Conservation (phyloP, 2,113 vertebrate species). For the Caranx ignobilis region DNA sequence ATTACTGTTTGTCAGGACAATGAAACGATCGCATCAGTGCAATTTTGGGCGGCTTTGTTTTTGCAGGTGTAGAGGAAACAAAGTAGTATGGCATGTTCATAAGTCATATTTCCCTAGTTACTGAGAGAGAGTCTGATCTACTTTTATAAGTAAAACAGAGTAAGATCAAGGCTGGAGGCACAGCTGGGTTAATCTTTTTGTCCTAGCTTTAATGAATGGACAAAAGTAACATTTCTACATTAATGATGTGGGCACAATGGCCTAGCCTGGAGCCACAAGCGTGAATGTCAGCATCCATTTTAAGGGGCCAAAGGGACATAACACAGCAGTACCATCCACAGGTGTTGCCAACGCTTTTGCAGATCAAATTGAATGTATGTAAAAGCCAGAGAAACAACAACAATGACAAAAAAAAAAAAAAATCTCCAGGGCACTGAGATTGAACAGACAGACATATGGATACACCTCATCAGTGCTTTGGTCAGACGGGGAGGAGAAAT, state of each 20-base stretch:
- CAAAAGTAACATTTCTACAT: constrained; percentile 44
- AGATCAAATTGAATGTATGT: constrained; percentile 45
- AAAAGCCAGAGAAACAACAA: constrained; percentile 41
- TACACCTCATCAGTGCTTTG: constrained; percentile 33
- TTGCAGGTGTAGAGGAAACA: background rate
- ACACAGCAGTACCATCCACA: constrained; percentile 24
- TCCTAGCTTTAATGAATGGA: constrained; percentile 1
- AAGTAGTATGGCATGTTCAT: background rate
- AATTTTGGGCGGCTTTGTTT: background rate
- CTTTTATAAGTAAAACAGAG: constrained; percentile 37
- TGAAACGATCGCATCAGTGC: background rate
- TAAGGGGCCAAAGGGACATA: constrained; percentile 25
- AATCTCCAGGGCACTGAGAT: constrained; percentile 27
- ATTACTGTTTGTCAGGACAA: background rate
- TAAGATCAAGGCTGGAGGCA: constrained; percentile 18
- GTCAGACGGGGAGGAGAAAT: constrained; percentile 54
- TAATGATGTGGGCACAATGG: constrained; percentile 29
- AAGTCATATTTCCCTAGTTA: constrained; percentile 10
- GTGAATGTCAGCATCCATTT: constrained; percentile 39
- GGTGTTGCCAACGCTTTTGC: constrained; percentile 33
- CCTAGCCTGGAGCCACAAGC: constrained; percentile 40
- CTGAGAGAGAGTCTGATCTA: constrained; percentile 20
- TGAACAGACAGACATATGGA: constrained; percentile 43
- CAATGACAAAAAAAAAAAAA: constrained; percentile 28
- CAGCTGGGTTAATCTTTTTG: too few species aligned